Evolutionary conservation across 2,113 vertebrate species (phyloP).

Genomic region (Cichladusa arquata): DNA sequence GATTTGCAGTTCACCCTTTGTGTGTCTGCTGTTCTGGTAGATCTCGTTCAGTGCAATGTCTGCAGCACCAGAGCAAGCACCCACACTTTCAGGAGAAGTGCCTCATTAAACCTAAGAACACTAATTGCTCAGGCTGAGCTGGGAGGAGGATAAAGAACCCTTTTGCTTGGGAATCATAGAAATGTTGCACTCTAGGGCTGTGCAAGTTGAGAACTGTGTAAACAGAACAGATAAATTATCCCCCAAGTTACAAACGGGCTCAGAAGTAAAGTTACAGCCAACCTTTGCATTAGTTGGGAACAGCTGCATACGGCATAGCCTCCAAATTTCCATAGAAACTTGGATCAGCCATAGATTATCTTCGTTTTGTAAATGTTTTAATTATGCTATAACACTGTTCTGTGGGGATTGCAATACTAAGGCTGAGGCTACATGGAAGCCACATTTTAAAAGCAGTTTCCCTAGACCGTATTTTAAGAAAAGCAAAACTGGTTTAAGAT

Average conservation of each 20-base stretch:
- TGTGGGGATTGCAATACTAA: background rate
- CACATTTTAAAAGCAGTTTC: background rate
- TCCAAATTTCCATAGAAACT: constrained; percentile 68
- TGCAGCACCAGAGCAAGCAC: background rate
- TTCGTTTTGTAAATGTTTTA: constrained; percentile 54
- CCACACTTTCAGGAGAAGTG: background rate
- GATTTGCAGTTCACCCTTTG: background rate
- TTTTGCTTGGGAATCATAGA: background rate
- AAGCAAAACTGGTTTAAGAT: constrained; percentile 6
- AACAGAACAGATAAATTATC: constrained; percentile 47
- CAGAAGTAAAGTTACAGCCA: constrained; percentile 41
- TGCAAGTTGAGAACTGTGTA: constrained; percentile 30
- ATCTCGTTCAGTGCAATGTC: background rate
- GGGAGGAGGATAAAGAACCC: background rate
- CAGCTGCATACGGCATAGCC: constrained; percentile 41
- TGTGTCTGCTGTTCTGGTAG: background rate
- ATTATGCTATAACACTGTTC: constrained; percentile 26
- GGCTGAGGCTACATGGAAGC: background rate
- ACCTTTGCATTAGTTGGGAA: constrained; percentile 49
- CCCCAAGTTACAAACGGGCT: background rate
- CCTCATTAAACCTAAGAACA: background rate
- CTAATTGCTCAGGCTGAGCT: background rate
- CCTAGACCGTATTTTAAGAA: background rate
- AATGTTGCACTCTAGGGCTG: background rate
- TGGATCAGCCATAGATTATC: constrained; percentile 50